Percentiles rank a stretch among this genome's conserved stretches.
phyloP scores from a whole-genome alignment of 2,888 invertebrate species.

The Bursaphelenchus okinawaensis region DNA sequence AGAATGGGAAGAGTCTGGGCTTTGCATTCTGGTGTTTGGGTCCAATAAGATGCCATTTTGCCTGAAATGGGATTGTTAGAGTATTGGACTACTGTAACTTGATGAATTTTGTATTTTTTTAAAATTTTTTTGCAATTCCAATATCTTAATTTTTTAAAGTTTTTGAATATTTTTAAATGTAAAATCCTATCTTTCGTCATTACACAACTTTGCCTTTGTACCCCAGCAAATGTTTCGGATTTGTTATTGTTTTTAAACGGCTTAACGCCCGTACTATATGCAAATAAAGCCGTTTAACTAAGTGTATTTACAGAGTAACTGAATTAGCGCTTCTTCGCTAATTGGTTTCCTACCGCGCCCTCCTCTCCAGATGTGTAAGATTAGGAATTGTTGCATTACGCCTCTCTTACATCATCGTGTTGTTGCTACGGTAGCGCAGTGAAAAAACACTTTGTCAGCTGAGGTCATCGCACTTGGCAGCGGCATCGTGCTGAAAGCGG shows the following conservation, averaged over 20 bases:
- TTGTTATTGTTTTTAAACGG: too few relatives aligned
- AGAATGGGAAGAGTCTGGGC: constrained; percentile 17
- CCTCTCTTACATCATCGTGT: background rate
- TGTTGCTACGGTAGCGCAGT: background rate
- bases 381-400: background rate
- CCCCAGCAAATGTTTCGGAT: too few relatives aligned
- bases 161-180: too few relatives aligned
- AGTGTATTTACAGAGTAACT: background rate
- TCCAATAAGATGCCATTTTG: constrained; percentile 13
- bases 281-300: too few relatives aligned
- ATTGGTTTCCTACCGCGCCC: background rate
- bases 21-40: background rate
- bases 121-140: too few relatives aligned
- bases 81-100: background rate
- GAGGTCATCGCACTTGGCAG: background rate
- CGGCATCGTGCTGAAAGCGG: background rate
- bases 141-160: too few relatives aligned
- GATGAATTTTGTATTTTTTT: background rate
- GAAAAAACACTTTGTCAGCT: background rate
- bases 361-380: background rate
- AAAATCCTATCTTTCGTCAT: too few relatives aligned
- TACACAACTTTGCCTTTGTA: too few relatives aligned
- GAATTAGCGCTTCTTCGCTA: background rate
- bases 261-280: too few relatives aligned
- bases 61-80: constrained; percentile 7